Conservation (phyloP, 2,888 invertebrate species). For the Sthenelais limicola region DNA sequence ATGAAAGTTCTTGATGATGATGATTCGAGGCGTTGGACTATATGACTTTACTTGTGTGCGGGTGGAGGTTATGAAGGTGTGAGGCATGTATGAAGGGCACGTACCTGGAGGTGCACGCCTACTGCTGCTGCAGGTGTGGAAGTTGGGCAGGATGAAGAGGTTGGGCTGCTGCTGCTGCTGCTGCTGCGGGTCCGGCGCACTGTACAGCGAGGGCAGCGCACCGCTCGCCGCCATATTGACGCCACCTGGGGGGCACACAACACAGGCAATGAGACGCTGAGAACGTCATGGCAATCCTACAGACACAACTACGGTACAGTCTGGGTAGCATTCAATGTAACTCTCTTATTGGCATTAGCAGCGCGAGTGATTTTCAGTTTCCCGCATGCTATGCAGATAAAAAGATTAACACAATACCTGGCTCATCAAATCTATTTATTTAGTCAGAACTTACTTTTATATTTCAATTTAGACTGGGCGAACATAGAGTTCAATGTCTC, state of each 20-base stretch:
- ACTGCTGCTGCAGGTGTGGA: not conserved
- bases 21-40: no score
- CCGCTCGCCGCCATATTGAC: conserved; percentile 16
- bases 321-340: not conserved
- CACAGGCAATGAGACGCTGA: no score
- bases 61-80: no score
- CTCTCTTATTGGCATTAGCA: not conserved
- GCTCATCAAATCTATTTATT: no score
- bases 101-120: no score
- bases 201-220: conserved; percentile 3
- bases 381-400: not conserved
- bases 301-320: no score
- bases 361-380: not conserved
- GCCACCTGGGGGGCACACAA: not conserved
- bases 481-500: conserved; percentile 61
- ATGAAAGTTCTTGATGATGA: no score
- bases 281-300: no score
- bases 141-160: conserved; percentile 21
- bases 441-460: conserved; percentile 57
- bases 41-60: no score
- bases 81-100: no score
- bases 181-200: not conserved
- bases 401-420: not conserved
- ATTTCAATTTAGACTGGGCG: conserved; percentile 68
- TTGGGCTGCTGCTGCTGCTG: conserved; percentile 2